These are phyloP conservation scores for Rhingia rostrata DNA, from an alignment of 2,888 invertebrate genomes.

Conservation along the genomic window DNA sequence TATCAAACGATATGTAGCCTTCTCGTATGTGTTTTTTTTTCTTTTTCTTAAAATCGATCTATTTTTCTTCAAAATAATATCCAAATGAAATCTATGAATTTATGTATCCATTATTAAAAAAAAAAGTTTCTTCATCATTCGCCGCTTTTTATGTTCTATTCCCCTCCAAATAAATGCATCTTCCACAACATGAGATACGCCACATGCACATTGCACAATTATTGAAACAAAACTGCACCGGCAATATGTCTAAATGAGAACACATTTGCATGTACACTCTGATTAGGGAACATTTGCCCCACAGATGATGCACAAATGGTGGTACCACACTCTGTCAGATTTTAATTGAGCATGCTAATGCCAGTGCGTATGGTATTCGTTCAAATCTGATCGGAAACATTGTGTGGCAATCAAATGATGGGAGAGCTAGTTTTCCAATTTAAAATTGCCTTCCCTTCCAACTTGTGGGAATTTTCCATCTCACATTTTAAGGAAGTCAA, in stretches of 20 bases:
- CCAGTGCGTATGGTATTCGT: too few species aligned
- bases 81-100: too few species aligned
- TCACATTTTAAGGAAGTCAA: conserved; percentile 35
- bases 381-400: neutral
- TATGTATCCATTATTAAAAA: too few species aligned
- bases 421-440: conserved; percentile 47
- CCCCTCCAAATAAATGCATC: too few species aligned
- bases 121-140: too few species aligned
- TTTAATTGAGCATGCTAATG: conserved; percentile 58
- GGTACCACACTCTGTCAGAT: conserved; percentile 41
- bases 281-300: conserved; percentile 70
- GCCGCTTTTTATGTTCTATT: too few species aligned
- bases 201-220: neutral
- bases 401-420: conserved; percentile 21
- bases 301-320: conserved; percentile 42
- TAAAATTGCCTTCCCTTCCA: conserved; percentile 17
- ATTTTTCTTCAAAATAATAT: too few species aligned
- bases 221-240: neutral
- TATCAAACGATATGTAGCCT: too few species aligned
- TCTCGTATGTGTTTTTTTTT: too few species aligned
- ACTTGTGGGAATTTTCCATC: conserved; percentile 23
- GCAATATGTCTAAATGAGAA: conserved; percentile 2
- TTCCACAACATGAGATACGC: neutral
- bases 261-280: conserved; percentile 60
- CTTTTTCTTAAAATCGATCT: too few species aligned